Evolutionary conservation across 2,113 vertebrate genomes (phyloP).

Genomic region (Cairina moschata): DNA sequence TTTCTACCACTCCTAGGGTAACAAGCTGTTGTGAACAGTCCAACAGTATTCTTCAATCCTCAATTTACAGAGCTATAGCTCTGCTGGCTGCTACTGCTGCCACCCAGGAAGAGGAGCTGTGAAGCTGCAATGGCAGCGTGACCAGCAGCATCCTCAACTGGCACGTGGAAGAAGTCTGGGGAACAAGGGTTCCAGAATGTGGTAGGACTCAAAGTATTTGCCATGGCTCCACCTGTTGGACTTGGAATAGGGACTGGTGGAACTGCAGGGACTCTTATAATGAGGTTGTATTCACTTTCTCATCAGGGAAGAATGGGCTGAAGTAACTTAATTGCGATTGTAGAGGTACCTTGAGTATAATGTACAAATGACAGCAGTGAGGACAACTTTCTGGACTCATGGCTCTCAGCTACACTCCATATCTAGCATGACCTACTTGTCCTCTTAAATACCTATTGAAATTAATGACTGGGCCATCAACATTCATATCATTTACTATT

Average conservation of each 20-base stretch:
- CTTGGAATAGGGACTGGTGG: neutral
- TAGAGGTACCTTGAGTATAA: neutral
- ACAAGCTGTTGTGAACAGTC: neutral
- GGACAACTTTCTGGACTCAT: neutral
- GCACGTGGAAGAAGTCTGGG: neutral
- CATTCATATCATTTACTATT: neutral
- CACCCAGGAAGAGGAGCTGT: neutral
- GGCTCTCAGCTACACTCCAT: neutral
- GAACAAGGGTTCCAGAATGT: neutral
- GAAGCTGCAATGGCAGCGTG: slow-evolving; percentile 18
- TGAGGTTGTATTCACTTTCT: neutral
- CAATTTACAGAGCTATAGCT: neutral
- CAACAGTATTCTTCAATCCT: neutral
- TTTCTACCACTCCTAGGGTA: neutral
- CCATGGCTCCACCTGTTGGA: neutral
- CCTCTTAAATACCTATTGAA: neutral
- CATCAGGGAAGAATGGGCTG: neutral
- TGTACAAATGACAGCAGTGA: neutral
- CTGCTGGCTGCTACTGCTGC: neutral
- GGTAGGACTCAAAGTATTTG: neutral
- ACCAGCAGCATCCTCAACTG: neutral
- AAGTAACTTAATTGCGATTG: neutral
- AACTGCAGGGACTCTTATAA: neutral
- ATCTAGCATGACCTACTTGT: neutral
- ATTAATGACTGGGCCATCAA: neutral